Evolutionary conservation across 2,888 invertebrate species (phyloP), one percentile per base, ranked within the genome.

Genomic region (Pharmacophagus antenor): DNA sequence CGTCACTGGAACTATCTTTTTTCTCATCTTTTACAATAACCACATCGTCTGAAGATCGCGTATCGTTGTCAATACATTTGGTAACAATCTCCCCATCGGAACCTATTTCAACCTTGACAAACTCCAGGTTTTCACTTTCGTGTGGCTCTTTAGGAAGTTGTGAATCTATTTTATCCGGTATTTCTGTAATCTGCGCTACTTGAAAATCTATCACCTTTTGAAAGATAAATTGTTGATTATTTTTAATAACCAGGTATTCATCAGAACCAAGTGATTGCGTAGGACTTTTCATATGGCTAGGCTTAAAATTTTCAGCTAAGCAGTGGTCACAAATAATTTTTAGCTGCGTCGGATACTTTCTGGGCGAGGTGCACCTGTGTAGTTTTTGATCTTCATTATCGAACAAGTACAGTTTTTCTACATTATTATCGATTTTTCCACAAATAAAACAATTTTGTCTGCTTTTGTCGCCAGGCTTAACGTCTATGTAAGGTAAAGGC

Each of bases 181-280:
- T 65, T 57, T 71, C 69, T 7, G 64, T 48, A 27, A 58, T 65
- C 2, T 56, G 57, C 12, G 61, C 49, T 12, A 64, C 62, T 12
- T 62, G 62, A 12, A 60, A 62, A 3, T 61, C 65, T 50, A 75
- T 80, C 1, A 77, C 77, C 58, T 85, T 88, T 60, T 87, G 84
- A 60, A 85, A 90, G 50, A 90, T 86, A 64, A 84, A 88, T 60
- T 91, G 91, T 41, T 89, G 86, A 47, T 90, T 91, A 46, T 91
- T 89, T 56, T 80, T 77, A 50, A 91, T 89, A 0, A 91, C 86
- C 6, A 91, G 71, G 70, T 77, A 91, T 62, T 91, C 89, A 42
- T 89, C 84, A 0, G 80, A 67, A 42, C 80, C 83, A 8, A 91
- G 64, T 8, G 78, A 82, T 63, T 85, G 83, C 7, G 84, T 85